These are phyloP conservation scores for Tetrapedia diversipes DNA, from an alignment of 2,888 invertebrate species.

Conservation along the genomic window DNA sequence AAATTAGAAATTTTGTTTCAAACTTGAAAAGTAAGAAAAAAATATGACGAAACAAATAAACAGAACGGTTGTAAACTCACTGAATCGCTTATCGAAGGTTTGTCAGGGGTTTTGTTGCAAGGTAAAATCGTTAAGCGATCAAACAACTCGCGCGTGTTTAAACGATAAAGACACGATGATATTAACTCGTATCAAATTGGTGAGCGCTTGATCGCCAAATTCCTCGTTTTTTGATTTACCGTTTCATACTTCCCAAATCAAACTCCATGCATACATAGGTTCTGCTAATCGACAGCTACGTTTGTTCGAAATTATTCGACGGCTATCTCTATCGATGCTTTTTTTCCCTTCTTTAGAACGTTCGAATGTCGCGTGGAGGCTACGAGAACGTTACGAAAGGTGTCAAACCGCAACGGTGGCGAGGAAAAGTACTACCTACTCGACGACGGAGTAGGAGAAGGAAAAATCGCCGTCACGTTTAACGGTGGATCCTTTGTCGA, in stretches of 20 bases:
- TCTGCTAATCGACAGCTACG: slow-evolving; percentile 23
- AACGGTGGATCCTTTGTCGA: slow-evolving; percentile 11
- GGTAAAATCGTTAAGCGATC: not conserved
- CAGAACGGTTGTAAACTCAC: slow-evolving; percentile 35
- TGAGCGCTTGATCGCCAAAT: not conserved
- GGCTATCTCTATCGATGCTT: slow-evolving; percentile 11
- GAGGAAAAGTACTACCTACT: not conserved
- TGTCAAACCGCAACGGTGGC: slow-evolving; percentile 7
- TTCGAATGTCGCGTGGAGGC: slow-evolving; percentile 11
- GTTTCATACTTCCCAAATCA: not conserved
- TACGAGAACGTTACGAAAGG: slow-evolving; percentile 42
- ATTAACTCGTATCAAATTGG: not conserved
- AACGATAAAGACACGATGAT: too few species aligned
- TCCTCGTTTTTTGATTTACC: not conserved
- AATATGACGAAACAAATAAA: slow-evolving; percentile 11
- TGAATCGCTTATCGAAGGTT: too few species aligned
- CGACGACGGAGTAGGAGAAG: slow-evolving; percentile 5
- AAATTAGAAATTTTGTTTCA: too few species aligned
- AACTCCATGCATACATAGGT: not conserved
- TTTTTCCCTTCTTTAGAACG: slow-evolving; percentile 22
- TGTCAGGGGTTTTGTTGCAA: slow-evolving; percentile 1
- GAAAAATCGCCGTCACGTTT: slow-evolving; percentile 6
- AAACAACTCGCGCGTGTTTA: not conserved
- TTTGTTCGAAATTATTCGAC: slow-evolving; percentile 1
- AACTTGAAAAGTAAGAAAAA: not conserved